Conservation (phyloP, 2,888 invertebrate species). For the Trissolcus japonicus region DNA sequence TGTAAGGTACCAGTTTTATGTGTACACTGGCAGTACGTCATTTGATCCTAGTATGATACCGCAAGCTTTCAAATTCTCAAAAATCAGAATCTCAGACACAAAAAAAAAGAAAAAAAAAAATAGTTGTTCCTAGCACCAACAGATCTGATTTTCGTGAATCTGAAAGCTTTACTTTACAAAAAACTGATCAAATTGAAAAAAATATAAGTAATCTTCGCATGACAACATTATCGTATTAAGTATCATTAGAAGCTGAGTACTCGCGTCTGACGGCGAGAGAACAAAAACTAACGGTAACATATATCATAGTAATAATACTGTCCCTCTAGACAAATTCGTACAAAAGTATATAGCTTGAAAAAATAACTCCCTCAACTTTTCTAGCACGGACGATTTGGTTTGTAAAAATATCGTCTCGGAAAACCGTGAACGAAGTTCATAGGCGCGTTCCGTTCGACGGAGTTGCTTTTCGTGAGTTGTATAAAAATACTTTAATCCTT, state of each 20-base stretch:
- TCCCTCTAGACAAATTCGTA: slow-evolving; percentile 36
- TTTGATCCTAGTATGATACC: too few species aligned
- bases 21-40: too few species aligned
- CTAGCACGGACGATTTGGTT: slow-evolving; percentile 12
- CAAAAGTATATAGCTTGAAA: slow-evolving; percentile 16
- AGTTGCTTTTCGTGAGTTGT: not conserved
- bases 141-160: too few species aligned
- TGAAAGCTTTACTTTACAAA: too few species aligned
- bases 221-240: not conserved
- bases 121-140: too few species aligned
- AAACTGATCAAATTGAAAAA: too few species aligned
- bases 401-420: not conserved
- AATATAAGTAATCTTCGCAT: too few species aligned
- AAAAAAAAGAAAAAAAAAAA: too few species aligned
- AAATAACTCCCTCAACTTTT: slow-evolving; percentile 5
- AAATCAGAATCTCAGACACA: not conserved
- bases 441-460: too few species aligned
- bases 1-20: slow-evolving; percentile 26
- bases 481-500: slow-evolving; percentile 41
- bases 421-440: too few species aligned
- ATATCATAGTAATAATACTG: slow-evolving; percentile 47
- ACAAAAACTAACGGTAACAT: slow-evolving; percentile 22
- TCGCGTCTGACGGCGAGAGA: slow-evolving; percentile 10
- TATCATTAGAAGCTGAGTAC: slow-evolving; percentile 9
- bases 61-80: not conserved